These are phyloP conservation scores for Conus betulinus DNA, from an alignment of 1,140 invertebrate genomes.

Conservation along the genomic window DNA sequence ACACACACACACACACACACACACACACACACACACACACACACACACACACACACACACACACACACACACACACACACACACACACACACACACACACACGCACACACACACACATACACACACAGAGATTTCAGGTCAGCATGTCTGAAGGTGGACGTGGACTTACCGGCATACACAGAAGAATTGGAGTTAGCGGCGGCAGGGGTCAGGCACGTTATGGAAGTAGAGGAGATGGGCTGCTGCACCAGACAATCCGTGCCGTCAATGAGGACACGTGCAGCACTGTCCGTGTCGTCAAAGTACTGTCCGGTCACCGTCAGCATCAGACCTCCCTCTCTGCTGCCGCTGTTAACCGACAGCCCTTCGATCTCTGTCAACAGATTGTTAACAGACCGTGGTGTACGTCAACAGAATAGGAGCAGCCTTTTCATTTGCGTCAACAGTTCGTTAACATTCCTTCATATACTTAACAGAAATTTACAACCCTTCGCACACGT, in stretches of 20 bases:
- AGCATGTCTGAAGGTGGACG: too few species aligned
- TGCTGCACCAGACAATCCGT: constrained; percentile 5
- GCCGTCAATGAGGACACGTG: constrained; percentile 54
- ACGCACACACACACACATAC: not conserved
- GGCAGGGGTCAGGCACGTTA: not conserved
- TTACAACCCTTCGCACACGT: too few species aligned
- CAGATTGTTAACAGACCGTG: too few species aligned
- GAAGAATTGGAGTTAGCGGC: not conserved
- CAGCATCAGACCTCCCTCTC: constrained; percentile 53
- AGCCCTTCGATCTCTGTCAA: constrained; percentile 57
- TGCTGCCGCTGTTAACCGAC: constrained; percentile 56
- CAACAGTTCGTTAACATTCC: too few species aligned
- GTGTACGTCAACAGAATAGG: too few species aligned
- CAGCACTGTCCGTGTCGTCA: constrained; percentile 52
- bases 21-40: too few species aligned
- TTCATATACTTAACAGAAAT: too few species aligned
- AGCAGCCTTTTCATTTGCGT: too few species aligned
- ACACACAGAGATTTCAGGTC: too few species aligned
- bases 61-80: too few species aligned
- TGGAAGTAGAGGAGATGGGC: constrained; percentile 1
- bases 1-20: too few species aligned
- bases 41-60: too few species aligned
- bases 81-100: not conserved
- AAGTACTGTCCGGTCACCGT: constrained; percentile 62
- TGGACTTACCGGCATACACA: not conserved